Percentiles rank a stretch among this genome's conserved stretches.
Evolutionary conservation across 2,113 vertebrate species (phyloP).

Genomic region (Phaethornis superciliosus): DNA sequence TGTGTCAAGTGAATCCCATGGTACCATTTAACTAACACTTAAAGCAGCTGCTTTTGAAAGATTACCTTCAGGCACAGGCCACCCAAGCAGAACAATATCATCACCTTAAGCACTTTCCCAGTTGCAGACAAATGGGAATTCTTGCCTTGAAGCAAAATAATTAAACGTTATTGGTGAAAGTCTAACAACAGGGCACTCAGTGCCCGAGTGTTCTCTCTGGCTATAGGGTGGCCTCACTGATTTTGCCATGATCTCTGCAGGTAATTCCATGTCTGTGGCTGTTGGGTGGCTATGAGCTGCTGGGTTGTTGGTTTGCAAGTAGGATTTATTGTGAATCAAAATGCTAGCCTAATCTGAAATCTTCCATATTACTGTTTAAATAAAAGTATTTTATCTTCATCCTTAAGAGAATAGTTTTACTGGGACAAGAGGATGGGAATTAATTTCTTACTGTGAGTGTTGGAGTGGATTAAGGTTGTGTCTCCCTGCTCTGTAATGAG

Average conservation of each 20-base stretch:
- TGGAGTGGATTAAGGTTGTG: neutral
- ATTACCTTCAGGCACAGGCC: constrained; percentile 80
- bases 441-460: neutral
- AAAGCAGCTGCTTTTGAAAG: constrained; percentile 84
- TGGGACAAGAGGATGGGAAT: neutral
- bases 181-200: constrained; percentile 10
- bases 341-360: neutral
- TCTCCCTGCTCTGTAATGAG: neutral
- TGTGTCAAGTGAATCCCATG: constrained; percentile 78
- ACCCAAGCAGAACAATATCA: constrained; percentile 86
- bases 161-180: constrained; percentile 54
- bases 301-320: neutral
- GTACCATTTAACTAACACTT: constrained; percentile 76
- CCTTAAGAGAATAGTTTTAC: neutral
- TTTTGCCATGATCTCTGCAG: neutral
- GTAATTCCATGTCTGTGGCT: fast-evolving
- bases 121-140: constrained; percentile 64
- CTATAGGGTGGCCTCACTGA: neutral
- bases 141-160: constrained; percentile 56
- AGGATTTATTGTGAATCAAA: neutral
- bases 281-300: neutral
- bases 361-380: neutral
- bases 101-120: constrained; percentile 75
- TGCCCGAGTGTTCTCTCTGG: neutral
- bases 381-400: neutral